Evolutionary conservation across 2,113 vertebrate genomes (phyloP).

Genomic region (Xenopus borealis): DNA sequence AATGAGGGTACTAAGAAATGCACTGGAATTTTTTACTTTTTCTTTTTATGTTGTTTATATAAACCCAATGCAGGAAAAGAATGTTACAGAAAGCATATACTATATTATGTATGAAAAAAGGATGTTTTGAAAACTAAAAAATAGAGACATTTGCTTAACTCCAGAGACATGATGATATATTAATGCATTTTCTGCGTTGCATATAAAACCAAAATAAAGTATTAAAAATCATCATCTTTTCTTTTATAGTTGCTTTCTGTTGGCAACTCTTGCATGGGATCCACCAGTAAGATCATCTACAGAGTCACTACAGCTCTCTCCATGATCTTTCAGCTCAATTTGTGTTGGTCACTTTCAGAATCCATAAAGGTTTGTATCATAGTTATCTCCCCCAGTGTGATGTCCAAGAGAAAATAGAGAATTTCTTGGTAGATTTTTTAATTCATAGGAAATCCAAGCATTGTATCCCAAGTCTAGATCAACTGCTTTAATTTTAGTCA

Average conservation of each 20-base stretch:
- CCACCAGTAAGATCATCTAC: slow-evolving; percentile 50
- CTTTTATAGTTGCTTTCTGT: background rate
- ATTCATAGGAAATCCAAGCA: slow-evolving; percentile 78
- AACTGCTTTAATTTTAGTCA: slow-evolving; percentile 55
- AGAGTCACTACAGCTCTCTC: slow-evolving; percentile 54
- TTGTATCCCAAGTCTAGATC: slow-evolving; percentile 64
- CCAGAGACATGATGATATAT: too few relatives aligned
- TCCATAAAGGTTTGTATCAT: slow-evolving; percentile 59
- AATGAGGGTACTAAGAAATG: slow-evolving; percentile 22
- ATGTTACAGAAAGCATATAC: too few relatives aligned
- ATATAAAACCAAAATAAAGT: too few relatives aligned
- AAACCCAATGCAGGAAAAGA: too few relatives aligned
- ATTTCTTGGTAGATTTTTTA: slow-evolving; percentile 69
- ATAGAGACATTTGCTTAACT: too few relatives aligned
- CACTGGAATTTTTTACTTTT: too few relatives aligned
- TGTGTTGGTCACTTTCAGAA: slow-evolving; percentile 56
- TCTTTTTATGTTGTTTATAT: too few relatives aligned
- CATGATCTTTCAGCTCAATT: slow-evolving; percentile 56
- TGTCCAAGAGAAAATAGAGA: slow-evolving; percentile 74
- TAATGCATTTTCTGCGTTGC: too few relatives aligned
- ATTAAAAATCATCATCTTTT: slow-evolving; percentile 17
- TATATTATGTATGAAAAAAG: too few relatives aligned
- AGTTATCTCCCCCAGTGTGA: slow-evolving; percentile 56
- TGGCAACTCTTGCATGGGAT: slow-evolving; percentile 6
- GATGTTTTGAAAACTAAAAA: too few relatives aligned